Conservation (phyloP, 2,888 invertebrate species). For the Drosophila macrospina region DNA sequence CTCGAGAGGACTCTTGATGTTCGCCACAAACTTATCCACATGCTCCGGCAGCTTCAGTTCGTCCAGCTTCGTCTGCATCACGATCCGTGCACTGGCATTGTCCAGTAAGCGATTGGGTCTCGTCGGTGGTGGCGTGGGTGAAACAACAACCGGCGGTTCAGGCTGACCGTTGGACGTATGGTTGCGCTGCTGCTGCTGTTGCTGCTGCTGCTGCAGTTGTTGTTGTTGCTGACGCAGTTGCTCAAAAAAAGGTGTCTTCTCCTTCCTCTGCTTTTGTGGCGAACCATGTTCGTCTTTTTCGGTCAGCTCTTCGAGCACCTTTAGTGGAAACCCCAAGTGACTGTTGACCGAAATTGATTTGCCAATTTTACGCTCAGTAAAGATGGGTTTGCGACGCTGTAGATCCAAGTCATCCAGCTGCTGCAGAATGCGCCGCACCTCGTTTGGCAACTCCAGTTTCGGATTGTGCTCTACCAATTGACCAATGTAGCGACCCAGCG, state of each 20-base stretch:
- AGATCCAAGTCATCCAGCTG: slow-evolving; percentile 86
- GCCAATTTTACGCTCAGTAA: slow-evolving; percentile 85
- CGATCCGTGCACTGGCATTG: slow-evolving; percentile 62
- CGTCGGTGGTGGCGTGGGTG: slow-evolving; percentile 54
- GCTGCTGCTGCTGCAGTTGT: slow-evolving; percentile 87
- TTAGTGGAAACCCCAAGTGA: slow-evolving; percentile 85
- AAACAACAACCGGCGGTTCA: slow-evolving; percentile 20
- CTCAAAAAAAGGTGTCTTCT: slow-evolving; percentile 88
- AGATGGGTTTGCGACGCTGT: slow-evolving; percentile 84
- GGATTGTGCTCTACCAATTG: slow-evolving; percentile 88
- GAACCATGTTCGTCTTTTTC: slow-evolving; percentile 86
- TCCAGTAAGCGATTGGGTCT: slow-evolving; percentile 82
- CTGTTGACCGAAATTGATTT: slow-evolving; percentile 85
- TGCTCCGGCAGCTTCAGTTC: slow-evolving; percentile 83
- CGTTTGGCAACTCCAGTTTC: slow-evolving; percentile 90
- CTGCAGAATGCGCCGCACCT: slow-evolving; percentile 90
- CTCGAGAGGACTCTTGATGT: slow-evolving; percentile 83
- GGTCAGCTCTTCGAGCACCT: slow-evolving; percentile 85
- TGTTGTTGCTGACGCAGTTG: slow-evolving; percentile 89
- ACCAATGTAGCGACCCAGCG: slow-evolving; percentile 91
- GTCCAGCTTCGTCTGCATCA: slow-evolving; percentile 76
- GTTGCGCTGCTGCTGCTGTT: slow-evolving; percentile 48
- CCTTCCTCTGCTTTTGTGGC: slow-evolving; percentile 84
- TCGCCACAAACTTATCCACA: slow-evolving; percentile 82
- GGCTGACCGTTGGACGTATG: slow-evolving; percentile 53